Evolutionary conservation across 2,797 vertebrate genomes (phyloP).

Genomic region (Sorex maritimensis): DNA sequence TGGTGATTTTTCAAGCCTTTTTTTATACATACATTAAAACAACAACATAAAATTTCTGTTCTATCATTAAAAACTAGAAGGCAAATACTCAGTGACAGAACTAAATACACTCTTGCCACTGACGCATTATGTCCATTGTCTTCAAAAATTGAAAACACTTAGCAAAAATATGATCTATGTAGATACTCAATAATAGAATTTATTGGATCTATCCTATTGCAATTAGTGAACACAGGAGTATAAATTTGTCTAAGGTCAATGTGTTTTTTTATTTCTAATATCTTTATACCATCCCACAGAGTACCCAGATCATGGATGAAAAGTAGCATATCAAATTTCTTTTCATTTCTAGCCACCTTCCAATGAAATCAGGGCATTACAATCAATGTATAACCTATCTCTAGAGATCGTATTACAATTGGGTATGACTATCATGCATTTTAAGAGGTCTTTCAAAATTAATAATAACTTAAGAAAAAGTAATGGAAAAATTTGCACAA

Average conservation of each 20-base stretch:
- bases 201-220: not conserved
- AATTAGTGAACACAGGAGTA: constrained; percentile 57
- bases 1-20: constrained; percentile 39
- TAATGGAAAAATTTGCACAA: constrained; percentile 70
- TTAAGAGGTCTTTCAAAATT: constrained; percentile 45
- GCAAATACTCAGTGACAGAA: not conserved
- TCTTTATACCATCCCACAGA: constrained; percentile 6
- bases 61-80: not conserved
- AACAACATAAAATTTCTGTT: not conserved
- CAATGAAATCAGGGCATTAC: constrained; percentile 32
- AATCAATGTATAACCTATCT: constrained; percentile 8
- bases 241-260: constrained; percentile 49
- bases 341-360: not conserved
- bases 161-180: constrained; percentile 32
- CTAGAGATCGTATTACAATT: constrained; percentile 19
- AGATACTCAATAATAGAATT: constrained; percentile 18
- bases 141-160: constrained; percentile 64
- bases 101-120: not conserved
- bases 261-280: constrained; percentile 33
- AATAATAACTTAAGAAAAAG: constrained; percentile 33
- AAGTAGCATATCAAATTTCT: not conserved
- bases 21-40: not conserved
- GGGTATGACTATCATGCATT: not conserved
- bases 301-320: not conserved
- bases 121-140: not conserved